Evolutionary conservation across 2,888 invertebrate species (phyloP).

Genomic region (Lasioglossum vierecki): DNA sequence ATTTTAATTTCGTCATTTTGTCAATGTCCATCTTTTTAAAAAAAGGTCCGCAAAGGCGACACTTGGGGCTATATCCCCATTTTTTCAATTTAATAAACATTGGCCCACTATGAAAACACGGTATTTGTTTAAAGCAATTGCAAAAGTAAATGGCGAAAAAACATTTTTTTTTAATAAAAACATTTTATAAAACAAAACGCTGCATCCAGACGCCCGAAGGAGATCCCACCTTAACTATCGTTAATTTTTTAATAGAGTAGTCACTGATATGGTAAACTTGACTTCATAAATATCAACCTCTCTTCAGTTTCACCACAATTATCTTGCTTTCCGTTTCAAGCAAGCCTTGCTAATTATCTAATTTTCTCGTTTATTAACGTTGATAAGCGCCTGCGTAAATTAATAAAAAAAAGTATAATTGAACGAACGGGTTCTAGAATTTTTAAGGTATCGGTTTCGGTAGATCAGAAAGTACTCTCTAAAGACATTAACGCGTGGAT

Average conservation of each 20-base stretch:
- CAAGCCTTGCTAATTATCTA: background rate
- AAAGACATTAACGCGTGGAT: background rate
- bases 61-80: no score
- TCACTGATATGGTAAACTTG: background rate
- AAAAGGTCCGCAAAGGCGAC: no score
- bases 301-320: background rate
- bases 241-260: background rate
- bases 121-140: no score
- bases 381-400: background rate
- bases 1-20: no score
- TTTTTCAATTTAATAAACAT: no score
- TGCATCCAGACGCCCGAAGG: no score
- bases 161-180: no score
- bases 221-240: background rate
- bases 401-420: constrained; percentile 1
- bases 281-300: background rate
- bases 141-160: no score
- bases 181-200: no score
- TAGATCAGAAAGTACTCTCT: background rate
- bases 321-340: background rate
- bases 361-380: background rate
- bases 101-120: no score
- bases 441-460: background rate
- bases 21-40: no score
- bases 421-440: background rate